Evolutionary conservation across 2,888 invertebrate species (phyloP).

Genomic region (Drosophila parthenogenetica): DNA sequence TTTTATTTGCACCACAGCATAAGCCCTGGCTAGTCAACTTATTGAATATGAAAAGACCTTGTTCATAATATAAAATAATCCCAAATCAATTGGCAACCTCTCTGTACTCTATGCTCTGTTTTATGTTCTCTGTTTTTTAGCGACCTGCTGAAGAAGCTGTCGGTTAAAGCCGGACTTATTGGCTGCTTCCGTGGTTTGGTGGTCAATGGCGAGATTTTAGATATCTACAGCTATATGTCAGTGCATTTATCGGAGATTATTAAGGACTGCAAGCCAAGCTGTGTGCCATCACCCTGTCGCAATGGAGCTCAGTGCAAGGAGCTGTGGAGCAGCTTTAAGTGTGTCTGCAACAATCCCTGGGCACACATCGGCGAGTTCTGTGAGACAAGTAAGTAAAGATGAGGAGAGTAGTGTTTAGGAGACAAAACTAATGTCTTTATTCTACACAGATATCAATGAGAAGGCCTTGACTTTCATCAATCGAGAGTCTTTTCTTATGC

Average conservation of each 20-base stretch:
- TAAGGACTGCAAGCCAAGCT: constrained; percentile 96
- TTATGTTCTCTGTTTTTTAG: constrained; percentile 84
- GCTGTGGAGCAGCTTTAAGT: constrained; percentile 96
- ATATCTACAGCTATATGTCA: constrained; percentile 96
- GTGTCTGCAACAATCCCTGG: constrained; percentile 96
- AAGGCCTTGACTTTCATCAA: constrained; percentile 95
- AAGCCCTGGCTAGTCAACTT: constrained; percentile 45
- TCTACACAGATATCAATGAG: constrained; percentile 91
- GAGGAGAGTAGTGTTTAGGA: too few relatives aligned
- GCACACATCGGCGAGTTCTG: constrained; percentile 96
- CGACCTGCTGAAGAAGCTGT: constrained; percentile 92
- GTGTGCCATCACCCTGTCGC: constrained; percentile 96
- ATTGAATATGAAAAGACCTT: constrained; percentile 66
- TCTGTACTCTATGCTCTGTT: not conserved
- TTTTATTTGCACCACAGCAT: constrained; percentile 29
- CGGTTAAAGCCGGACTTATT: constrained; percentile 94
- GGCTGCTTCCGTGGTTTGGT: constrained; percentile 97
- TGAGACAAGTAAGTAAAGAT: constrained; percentile 91
- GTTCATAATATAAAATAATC: constrained; percentile 56
- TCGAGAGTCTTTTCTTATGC: constrained; percentile 91
- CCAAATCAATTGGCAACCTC: constrained; percentile 57
- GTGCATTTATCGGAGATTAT: constrained; percentile 96
- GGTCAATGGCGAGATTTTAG: constrained; percentile 95
- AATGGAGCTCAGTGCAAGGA: constrained; percentile 96
- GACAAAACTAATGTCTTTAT: not conserved